Base-by-base conservation (phyloP, 2,113 vertebrate species). In the Octodon degus region DNA sequence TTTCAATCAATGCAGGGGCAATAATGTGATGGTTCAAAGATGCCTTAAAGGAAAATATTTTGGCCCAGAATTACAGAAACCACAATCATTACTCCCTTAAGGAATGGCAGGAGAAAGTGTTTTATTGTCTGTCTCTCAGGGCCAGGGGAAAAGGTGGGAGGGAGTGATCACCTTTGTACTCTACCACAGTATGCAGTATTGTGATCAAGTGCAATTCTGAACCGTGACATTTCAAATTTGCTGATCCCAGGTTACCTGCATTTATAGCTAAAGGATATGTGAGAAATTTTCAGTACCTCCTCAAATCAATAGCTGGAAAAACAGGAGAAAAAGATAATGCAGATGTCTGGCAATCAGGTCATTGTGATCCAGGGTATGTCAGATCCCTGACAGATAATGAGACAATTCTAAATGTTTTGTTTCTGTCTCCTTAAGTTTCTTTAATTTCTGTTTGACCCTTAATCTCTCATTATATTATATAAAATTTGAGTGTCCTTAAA, bases 161-260 rank as follows among this genome's bases (percentile, higher is more conserved):
- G 16, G 79, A 92, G 16, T 32, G 5, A 77, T 43, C 13, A 47
- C 14, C 30, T 94, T 34, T 88, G 43, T 82, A 55, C 58, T 86
- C 72, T 91, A 72, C 53, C 58, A 72, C 6, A 65, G 60, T 60
- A 19, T 53, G 37, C 17, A 85, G 34, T 55, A 76, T 70, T 27
- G 50, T 50, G 9, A 76, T 25, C 2, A 1, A 63, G 24, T 77
- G 27, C 12, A 94, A 34, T 93, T 95, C 65, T 86, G 83, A 70
- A 91, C 50, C n/a, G 1, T 62, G 68, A 16, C 67, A 89, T 93
- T 94, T 96, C 62, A 30, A 93, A 93, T 89, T 65, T 94, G n/a
- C 58, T 93, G 16, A 93, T 53, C 67, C 81, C 40, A 20, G 24
- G 25, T 85, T 76, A 92, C 60, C 50, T 76, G 67, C 25, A 90